Percentiles rank a stretch among this genome's conserved stretches.
Evolutionary conservation across 2,113 vertebrate species (phyloP).

Genomic region (Zosterops borbonicus): DNA sequence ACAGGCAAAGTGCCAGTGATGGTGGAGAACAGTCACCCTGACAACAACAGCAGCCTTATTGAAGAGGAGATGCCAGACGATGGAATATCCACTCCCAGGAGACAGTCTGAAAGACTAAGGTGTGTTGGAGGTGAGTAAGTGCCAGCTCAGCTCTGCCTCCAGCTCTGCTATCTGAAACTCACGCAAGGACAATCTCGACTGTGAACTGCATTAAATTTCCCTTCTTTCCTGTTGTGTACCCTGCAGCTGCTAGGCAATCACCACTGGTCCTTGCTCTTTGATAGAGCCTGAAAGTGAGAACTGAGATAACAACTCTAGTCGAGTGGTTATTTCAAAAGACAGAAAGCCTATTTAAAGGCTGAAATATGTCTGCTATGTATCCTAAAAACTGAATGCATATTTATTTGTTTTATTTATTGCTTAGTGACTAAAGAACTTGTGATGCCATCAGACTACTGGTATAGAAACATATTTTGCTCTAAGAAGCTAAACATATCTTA

Average conservation of each 20-base stretch:
- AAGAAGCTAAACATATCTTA: neutral
- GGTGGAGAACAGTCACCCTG: neutral
- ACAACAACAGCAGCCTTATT: neutral
- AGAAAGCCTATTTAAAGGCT: constrained; percentile 22
- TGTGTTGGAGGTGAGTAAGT: constrained; percentile 38
- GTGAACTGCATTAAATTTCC: neutral
- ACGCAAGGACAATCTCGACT: neutral
- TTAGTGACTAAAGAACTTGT: neutral
- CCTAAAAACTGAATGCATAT: neutral
- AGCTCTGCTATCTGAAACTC: neutral
- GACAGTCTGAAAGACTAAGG: constrained; percentile 11
- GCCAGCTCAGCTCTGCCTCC: constrained; percentile 21
- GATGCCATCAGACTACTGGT: neutral
- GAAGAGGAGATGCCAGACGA: neutral
- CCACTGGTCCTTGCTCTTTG: neutral
- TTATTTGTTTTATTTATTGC: neutral
- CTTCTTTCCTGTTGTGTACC: neutral
- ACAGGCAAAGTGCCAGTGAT: neutral
- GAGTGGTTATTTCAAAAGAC: neutral
- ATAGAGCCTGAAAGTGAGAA: neutral
- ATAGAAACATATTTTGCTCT: constrained; percentile 10
- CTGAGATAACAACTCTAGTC: neutral
- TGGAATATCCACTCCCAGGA: neutral
- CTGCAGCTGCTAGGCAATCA: neutral
- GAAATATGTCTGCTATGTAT: constrained; percentile 29